Base-by-base conservation (phyloP, 2,113 vertebrate species). In the Origma solitaria region DNA sequence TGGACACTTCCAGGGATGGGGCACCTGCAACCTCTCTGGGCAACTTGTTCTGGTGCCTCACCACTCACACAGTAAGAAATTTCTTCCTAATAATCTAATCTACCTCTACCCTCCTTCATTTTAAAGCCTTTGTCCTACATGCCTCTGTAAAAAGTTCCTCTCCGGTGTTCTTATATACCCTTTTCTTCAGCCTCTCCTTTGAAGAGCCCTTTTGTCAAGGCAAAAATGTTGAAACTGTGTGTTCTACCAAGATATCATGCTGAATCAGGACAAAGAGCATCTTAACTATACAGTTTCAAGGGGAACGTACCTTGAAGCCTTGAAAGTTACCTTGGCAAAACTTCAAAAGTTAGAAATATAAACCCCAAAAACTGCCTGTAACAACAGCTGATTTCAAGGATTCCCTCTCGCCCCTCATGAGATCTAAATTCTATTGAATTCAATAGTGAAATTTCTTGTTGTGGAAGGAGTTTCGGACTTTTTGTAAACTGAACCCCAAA, bases 331-430 rank as follows among this genome's bases (percentile, higher is more conserved):
- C 20, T 25, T 30, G 50, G 61, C 0, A 1, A 61, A 90, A 10
- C 44, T 83, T 77, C 79, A 54, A 81, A 73, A 92, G 4, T 30
- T 30, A 53, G 45, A 40, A 80, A 70, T 15, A 33, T 2, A 58
- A 87, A 57, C 18, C 11, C 6, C 31, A 8, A 11, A 69, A 86
- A 24, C 8, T 61, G 23, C 28, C 20, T 49, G 20, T 20, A 42
- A 44, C 7, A 72, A 28, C 13, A 69, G 17, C 19, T 50, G 14
- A 60, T 42, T 70, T 19, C 61, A 47, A 61, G 21, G 71, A 73
- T 38, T 15, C 7, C 4, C 8, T n/a, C 0, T 20, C 44, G 4
- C 24, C 50, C 9, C 11, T 6, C 22, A n/a, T 1, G 4, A 82
- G 9, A 76, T 37, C n/a, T 56, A 86, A n/a, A 71, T 51, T 66